These are phyloP conservation scores for Drosophila neotestacea DNA, from an alignment of 2,888 invertebrate genomes.

Conservation along the genomic window DNA sequence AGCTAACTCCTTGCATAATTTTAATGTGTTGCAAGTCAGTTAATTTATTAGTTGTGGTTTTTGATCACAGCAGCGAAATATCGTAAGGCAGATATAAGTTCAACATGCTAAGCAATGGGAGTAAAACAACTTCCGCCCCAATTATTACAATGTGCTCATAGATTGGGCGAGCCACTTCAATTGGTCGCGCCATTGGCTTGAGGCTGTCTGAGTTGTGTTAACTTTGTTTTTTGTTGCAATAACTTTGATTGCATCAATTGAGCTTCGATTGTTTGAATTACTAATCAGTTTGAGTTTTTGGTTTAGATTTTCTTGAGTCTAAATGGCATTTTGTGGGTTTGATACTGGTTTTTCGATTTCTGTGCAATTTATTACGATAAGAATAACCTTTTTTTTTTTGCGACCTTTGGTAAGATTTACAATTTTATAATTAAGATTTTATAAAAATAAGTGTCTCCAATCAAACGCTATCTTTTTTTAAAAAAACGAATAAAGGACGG, in stretches of 20 bases:
- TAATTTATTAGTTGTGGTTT: slow-evolving; percentile 50
- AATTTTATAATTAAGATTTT: background rate
- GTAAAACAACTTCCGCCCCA: slow-evolving; percentile 47
- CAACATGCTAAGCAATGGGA: slow-evolving; percentile 25
- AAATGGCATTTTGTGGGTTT: slow-evolving; percentile 32
- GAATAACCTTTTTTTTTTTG: slow-evolving; percentile 18
- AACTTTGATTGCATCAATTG: slow-evolving; percentile 63
- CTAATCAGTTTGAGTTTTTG: slow-evolving; percentile 45
- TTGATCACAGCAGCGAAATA: slow-evolving; percentile 21
- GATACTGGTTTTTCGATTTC: background rate
- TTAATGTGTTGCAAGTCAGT: slow-evolving; percentile 40
- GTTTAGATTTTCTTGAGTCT: slow-evolving; percentile 23
- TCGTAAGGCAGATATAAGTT: slow-evolving; percentile 19
- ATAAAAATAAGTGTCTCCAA: background rate
- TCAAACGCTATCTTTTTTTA: background rate
- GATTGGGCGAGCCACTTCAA: slow-evolving; percentile 40
- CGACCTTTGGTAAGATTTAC: background rate
- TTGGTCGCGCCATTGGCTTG: slow-evolving; percentile 31
- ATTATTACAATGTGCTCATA: slow-evolving; percentile 38
- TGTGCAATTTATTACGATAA: slow-evolving; percentile 1
- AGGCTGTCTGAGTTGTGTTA: slow-evolving; percentile 16
- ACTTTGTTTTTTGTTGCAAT: slow-evolving; percentile 44
- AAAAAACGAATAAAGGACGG: too few species aligned
- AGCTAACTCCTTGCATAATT: slow-evolving; percentile 35
- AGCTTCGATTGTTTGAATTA: slow-evolving; percentile 46